Evolutionary conservation across 2,797 vertebrate species (phyloP).

Genomic region (Numenius phaeopus): DNA sequence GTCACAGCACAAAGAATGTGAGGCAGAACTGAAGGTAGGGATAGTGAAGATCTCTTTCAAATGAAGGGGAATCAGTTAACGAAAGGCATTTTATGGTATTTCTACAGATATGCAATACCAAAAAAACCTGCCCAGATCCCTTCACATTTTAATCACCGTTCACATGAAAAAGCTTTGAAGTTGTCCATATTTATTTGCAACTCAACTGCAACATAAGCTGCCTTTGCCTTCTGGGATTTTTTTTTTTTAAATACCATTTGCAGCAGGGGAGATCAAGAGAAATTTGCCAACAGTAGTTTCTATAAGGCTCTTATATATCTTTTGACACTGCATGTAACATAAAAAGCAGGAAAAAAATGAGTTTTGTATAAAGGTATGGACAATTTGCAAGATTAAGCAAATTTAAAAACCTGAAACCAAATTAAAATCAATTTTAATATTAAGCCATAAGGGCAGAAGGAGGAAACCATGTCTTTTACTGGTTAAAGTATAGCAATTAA

Average conservation of each 20-base stretch:
- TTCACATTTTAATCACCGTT: background rate
- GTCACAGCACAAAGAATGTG: background rate
- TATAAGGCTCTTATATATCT: background rate
- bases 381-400: background rate
- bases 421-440: background rate
- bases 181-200: background rate
- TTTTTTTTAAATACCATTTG: background rate
- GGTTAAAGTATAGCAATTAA: background rate
- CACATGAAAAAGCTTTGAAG: background rate
- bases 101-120: background rate
- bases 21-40: background rate
- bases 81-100: background rate
- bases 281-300: background rate
- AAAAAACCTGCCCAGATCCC: background rate
- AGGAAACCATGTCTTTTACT: background rate
- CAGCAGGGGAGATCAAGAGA: background rate
- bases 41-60: background rate
- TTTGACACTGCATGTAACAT: background rate
- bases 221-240: background rate
- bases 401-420: background rate
- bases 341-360: background rate
- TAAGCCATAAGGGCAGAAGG: background rate
- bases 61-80: background rate
- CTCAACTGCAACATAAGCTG: background rate
- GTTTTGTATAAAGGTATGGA: background rate